These are phyloP conservation scores for Taeniopygia guttata DNA, from an alignment of 2,797 vertebrate species.

Conservation along the genomic window DNA sequence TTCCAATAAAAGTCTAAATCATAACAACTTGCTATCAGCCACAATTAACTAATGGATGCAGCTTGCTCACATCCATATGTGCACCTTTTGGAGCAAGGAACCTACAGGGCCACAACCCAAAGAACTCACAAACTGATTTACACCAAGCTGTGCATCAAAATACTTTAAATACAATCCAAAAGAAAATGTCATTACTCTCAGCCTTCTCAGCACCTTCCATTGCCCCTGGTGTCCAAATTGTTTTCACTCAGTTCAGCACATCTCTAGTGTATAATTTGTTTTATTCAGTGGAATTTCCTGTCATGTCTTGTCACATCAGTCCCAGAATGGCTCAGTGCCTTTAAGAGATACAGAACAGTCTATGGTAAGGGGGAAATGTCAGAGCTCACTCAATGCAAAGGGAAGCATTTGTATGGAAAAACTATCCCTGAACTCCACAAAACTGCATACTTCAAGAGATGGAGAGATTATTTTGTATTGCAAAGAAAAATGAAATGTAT, in stretches of 20 bases:
- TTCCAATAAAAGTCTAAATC: neutral
- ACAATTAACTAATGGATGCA: neutral
- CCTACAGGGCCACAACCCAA: neutral
- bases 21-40: neutral
- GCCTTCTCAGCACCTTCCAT: conserved; percentile 51
- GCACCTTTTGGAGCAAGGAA: neutral
- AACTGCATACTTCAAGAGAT: neutral
- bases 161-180: neutral
- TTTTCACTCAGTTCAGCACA: conserved; percentile 62
- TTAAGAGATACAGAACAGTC: conserved; percentile 34
- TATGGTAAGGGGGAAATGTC: neutral
- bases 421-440: neutral
- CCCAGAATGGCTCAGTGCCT: conserved; percentile 39
- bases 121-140: neutral
- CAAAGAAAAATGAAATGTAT: neutral
- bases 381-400: neutral
- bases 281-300: conserved; percentile 69
- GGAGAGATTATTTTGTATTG: neutral
- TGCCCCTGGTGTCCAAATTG: conserved; percentile 45
- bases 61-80: neutral
- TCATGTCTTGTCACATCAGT: conserved; percentile 56
- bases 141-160: neutral
- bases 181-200: conserved; percentile 28
- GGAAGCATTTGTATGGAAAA: neutral
- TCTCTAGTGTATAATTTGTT: conserved; percentile 67